These are phyloP conservation scores for Centropristis striata DNA, from an alignment of 2,113 vertebrate species.

Conservation along the genomic window DNA sequence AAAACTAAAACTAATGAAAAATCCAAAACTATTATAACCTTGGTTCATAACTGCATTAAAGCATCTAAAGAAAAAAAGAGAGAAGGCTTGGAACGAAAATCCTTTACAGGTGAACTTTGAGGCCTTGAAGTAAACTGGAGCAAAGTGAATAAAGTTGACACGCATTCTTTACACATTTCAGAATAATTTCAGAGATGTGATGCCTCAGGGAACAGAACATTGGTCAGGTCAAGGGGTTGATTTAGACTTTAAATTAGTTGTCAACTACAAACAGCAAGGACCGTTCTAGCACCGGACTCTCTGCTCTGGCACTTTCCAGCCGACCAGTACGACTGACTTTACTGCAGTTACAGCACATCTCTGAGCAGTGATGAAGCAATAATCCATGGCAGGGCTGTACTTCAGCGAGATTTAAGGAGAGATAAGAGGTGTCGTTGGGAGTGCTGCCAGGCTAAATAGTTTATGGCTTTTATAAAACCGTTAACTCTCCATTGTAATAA, in stretches of 20 bases:
- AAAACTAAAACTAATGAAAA: no score
- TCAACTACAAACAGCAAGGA: neutral
- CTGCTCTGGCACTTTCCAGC: neutral
- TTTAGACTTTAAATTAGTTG: neutral
- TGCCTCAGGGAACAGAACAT: neutral
- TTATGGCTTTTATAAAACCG: conserved; percentile 43
- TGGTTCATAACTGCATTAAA: no score
- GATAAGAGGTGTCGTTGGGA: conserved; percentile 2
- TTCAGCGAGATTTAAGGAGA: conserved; percentile 22
- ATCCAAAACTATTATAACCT: no score
- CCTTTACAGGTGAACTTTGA: neutral
- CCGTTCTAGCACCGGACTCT: neutral
- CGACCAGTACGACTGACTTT: neutral
- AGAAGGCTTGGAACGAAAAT: no score
- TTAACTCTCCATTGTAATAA: conserved; percentile 17
- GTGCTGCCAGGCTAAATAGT: conserved; percentile 34
- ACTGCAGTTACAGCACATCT: conserved; percentile 11
- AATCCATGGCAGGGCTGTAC: neutral
- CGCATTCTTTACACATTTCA: neutral
- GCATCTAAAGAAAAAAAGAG: no score
- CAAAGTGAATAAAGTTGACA: neutral
- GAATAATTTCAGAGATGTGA: neutral
- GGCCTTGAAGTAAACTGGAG: neutral
- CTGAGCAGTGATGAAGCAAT: conserved; percentile 20
- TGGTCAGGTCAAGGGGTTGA: neutral